Evolutionary conservation across 1,140 invertebrate species (phyloP), one percentile per base, ranked within the genome.

Genomic region (Penaeus indicus): DNA sequence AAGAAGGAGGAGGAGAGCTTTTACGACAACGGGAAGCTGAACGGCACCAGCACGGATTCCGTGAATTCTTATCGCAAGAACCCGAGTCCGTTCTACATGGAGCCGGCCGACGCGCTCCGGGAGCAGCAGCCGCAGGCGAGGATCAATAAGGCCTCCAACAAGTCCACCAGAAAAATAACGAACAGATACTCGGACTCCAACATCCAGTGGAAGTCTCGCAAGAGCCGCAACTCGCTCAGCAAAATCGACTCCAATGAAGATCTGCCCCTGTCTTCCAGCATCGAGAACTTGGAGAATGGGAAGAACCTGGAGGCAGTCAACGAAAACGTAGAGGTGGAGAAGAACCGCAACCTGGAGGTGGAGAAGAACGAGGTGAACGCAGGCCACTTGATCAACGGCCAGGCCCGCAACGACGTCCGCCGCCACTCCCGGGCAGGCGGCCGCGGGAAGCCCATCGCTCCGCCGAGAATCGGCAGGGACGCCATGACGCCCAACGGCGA

Each of bases 41-140:
- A 90, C 69, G 85, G 85, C 42, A 86, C 88, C 22, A 86, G 86
- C 60, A 64, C 72, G 38, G 90, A 90, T 62, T 85, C 86, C 3
- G 82, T 90, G n/a, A 78, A 88, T 81, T 72, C 89, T 11, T 87
- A 91, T 69, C 84, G 85, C 60, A 90, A 90, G 62, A 93, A 93
- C 47, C 93, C 93, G 32, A 97, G 97, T 92, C 97, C 97, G 0
- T 97, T 97, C 91, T 98, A 98, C 92, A 96, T 97, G 3, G 97
- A 98, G 93, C 97, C 97, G 63, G 97, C 97, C 16, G 97, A 98
- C 94, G 95, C 97, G 25, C 94, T 98, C 69, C 86, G 89, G 32
- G 88, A 94, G 93, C 61, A 94, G 94, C 90, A 93, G 92, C 75
- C 92, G 64, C 90, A 88, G 79, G 90, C 85, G 32, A 83, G 86